phyloP scores from a whole-genome alignment of 2,888 invertebrate species.

The Aphidius colemani region DNA sequence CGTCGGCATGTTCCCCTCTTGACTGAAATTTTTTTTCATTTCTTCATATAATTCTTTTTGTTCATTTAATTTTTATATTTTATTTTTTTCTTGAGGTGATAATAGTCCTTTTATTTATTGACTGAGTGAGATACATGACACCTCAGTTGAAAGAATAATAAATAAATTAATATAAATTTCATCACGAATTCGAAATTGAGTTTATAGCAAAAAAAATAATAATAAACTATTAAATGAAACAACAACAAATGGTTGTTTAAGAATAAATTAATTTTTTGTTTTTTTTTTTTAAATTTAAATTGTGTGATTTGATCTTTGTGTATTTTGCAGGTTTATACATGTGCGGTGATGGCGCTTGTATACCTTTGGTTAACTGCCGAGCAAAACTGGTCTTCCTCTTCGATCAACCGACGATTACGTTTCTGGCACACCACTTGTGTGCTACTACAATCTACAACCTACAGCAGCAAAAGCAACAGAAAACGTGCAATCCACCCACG shows the following conservation, averaged over 20 bases:
- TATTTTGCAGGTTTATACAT: neutral
- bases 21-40: slow-evolving; percentile 5
- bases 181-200: no score
- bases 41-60: slow-evolving; percentile 5
- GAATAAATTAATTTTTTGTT: no score
- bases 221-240: no score
- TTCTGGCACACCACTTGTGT: slow-evolving; percentile 20
- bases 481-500: slow-evolving; percentile 27
- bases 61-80: slow-evolving; percentile 35
- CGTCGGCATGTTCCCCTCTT: slow-evolving; percentile 51
- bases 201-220: no score
- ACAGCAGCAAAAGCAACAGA: no score
- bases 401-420: slow-evolving; percentile 16
- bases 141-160: no score
- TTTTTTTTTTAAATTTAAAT: neutral
- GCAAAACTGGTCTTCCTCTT: slow-evolving; percentile 13
- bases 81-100: slow-evolving; percentile 25
- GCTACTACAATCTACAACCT: no score
- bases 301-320: neutral
- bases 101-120: slow-evolving; percentile 33
- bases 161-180: no score
- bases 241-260: no score
- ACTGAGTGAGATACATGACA: no score
- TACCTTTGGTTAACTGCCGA: neutral
- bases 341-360: slow-evolving; percentile 7